These are phyloP conservation scores for Crenichthys baileyi DNA, from an alignment of 2,797 vertebrate genomes.

Conservation along the genomic window DNA sequence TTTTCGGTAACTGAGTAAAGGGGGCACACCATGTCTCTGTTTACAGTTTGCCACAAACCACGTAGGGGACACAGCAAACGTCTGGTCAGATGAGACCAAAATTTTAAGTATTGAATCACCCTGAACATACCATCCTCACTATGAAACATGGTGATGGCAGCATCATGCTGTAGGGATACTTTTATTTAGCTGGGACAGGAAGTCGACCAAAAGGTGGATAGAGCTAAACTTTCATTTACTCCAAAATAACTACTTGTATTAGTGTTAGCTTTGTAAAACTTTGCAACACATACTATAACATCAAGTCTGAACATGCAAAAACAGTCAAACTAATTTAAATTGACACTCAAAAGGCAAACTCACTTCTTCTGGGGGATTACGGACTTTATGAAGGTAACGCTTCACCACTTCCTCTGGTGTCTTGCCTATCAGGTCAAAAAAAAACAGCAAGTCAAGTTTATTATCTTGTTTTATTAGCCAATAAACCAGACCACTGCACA, in stretches of 20 bases:
- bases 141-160: background rate
- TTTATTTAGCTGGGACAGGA: background rate
- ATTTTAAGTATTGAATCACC: background rate
- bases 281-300: background rate
- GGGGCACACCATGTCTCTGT: background rate
- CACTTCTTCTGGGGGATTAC: constrained; percentile 93
- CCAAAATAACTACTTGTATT: background rate
- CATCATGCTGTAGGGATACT: background rate
- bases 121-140: background rate
- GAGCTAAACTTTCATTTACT: background rate
- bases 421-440: constrained; percentile 82
- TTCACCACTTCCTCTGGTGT: constrained; percentile 95
- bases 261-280: background rate
- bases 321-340: background rate
- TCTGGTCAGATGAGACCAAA: background rate
- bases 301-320: background rate
- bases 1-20: background rate
- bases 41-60: background rate
- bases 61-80: background rate
- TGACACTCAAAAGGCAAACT: constrained; percentile 8
- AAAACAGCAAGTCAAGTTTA: background rate
- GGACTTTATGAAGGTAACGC: constrained; percentile 94
- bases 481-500: background rate
- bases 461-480: background rate
- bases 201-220: too few relatives aligned